Evolutionary conservation across 2,113 vertebrate species (phyloP).

Genomic region (Crotalus helleri): DNA sequence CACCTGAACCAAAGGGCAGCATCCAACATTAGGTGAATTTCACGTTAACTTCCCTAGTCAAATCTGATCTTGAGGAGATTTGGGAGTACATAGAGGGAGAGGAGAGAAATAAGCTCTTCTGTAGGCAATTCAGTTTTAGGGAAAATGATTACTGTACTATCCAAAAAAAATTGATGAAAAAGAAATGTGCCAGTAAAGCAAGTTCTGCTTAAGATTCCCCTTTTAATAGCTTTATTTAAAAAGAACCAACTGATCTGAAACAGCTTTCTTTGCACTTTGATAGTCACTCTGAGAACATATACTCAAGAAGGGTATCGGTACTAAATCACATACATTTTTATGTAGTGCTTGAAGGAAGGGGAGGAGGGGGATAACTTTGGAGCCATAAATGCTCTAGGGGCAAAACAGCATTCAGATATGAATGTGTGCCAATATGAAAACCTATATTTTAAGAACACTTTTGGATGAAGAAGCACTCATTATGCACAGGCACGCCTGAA

Average conservation of each 20-base stretch:
- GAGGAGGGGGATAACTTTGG: background rate
- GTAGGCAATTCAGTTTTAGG: background rate
- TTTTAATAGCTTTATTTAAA: background rate
- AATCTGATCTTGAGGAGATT: background rate
- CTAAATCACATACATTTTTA: constrained; percentile 6
- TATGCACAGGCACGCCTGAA: constrained; percentile 41
- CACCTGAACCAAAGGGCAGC: background rate
- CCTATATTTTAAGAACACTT: constrained; percentile 42
- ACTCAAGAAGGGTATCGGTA: background rate
- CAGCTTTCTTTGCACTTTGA: constrained; percentile 1
- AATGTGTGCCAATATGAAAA: constrained; percentile 26
- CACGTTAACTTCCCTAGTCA: background rate
- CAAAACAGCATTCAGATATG: constrained; percentile 46
- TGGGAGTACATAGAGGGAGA: background rate
- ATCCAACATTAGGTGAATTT: background rate
- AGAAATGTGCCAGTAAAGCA: background rate
- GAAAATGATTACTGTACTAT: background rate
- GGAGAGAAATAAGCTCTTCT: background rate
- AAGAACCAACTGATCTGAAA: background rate
- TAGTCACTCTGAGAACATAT: background rate
- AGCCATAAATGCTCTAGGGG: constrained; percentile 29
- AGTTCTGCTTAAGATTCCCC: background rate
- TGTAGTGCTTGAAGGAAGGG: background rate
- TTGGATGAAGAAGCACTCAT: constrained; percentile 44
- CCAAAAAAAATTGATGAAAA: background rate